Evolutionary conservation across 2,797 vertebrate genomes (phyloP).

Genomic region (Hydrophis major): DNA sequence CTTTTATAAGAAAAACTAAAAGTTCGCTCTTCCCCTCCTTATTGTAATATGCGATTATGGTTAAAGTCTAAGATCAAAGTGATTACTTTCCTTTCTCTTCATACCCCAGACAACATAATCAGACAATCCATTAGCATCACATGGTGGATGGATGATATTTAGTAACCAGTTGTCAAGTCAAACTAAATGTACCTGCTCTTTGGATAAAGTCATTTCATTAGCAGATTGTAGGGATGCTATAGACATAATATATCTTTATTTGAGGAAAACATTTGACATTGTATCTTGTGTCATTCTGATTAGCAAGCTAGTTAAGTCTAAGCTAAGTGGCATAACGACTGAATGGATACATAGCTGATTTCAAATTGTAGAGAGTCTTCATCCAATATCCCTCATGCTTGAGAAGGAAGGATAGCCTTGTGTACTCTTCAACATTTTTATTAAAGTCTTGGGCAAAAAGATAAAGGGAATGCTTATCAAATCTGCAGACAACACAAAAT

Average conservation of each 20-base stretch:
- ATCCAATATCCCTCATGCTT: background rate
- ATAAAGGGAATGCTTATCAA: background rate
- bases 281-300: background rate
- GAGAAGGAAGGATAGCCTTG: background rate
- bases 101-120: background rate
- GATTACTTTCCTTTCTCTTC: background rate
- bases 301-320: background rate
- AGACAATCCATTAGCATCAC: background rate
- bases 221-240: background rate
- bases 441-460: background rate
- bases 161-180: background rate
- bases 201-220: background rate
- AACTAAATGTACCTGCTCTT: background rate
- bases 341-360: background rate
- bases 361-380: background rate
- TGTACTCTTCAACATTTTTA: background rate
- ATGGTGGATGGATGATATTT: background rate
- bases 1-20: background rate
- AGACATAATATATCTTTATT: background rate
- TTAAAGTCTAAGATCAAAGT: background rate
- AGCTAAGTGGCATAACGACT: background rate
- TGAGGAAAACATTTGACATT: background rate
- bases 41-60: background rate
- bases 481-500: background rate
- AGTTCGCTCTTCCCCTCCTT: background rate